Conservation (phyloP, 2,888 invertebrate genomes). For the Drosophila anomelani region DNA sequence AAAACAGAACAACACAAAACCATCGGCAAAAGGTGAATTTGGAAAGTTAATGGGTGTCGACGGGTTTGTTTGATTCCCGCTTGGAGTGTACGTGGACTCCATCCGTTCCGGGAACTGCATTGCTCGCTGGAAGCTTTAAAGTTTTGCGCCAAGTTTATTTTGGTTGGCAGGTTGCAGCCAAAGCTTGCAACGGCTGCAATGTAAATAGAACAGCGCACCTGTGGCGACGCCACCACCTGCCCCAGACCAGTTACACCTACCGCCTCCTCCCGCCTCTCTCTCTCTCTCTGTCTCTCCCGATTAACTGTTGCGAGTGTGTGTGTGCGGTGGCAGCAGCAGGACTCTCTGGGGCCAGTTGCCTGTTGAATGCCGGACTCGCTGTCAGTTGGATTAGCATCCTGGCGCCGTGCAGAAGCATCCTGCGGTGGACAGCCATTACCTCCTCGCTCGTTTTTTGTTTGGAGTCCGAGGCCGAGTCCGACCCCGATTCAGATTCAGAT, state of each 20-base stretch:
- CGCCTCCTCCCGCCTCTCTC: background rate
- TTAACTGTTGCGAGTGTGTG: conserved; percentile 15
- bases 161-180: conserved; percentile 15
- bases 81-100: background rate
- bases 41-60: background rate
- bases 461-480: conserved; percentile 17
- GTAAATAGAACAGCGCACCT: conserved; percentile 47
- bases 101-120: conserved; percentile 1
- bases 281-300: conserved; percentile 17
- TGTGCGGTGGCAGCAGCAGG: conserved; percentile 20
- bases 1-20: conserved; percentile 2
- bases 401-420: conserved; percentile 68
- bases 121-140: conserved; percentile 15
- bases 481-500: conserved; percentile 15
- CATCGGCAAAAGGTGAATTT: background rate
- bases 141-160: conserved; percentile 9
- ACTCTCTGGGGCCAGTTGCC: conserved; percentile 55
- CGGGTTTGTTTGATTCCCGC: background rate
- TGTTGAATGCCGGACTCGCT: conserved; percentile 67
- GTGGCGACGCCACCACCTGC: conserved; percentile 17
- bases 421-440: conserved; percentile 30
- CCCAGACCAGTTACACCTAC: background rate
- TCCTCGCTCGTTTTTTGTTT: conserved; percentile 25
- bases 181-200: conserved; percentile 40
- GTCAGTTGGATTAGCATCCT: conserved; percentile 78